Base-by-base conservation (phyloP, 2,888 invertebrate genomes). In the Dendrolimus houi region DNA sequence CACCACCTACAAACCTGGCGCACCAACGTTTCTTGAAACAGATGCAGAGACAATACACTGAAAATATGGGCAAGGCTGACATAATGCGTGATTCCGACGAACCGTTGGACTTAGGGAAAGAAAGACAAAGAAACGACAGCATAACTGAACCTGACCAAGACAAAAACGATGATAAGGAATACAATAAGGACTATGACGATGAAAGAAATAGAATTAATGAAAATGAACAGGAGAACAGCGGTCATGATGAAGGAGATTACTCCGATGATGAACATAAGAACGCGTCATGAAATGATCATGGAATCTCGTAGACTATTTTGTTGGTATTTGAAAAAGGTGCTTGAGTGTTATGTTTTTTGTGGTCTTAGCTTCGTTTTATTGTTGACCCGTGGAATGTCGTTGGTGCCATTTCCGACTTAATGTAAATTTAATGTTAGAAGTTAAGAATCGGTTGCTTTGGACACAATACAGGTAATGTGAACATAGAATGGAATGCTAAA, bases 21-120 rank as follows among this genome's bases (percentile, higher is more conserved):
- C 93, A 93, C 75, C 93, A 93, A 70, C 92, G 93, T 67, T 93
- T 92, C 75, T 76, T 93, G 58, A 93, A 93, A 68, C 93, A 93
- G 75, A 93, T 93, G 92, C 93, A 93, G 72, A 90, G 93, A 55
- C 89, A 91, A 65, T 93, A 93, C 79, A 87, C 92, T 58, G 92
- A 92, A 58, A 87, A 75, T 67, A 90, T 91, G 71, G 85, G 85
- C 69, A 92, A 93, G 64, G 81, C 92, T 9, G 91, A 92, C 75
- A 92, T 92, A 76, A 89, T 90, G 79, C 80, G 92, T 53, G 88
- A 85, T 62, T 67, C 88, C 6, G 93, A 92, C 57, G 92, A 91
- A 63, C 92, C 92, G 13, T 69, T 91, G 17, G 89, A 92, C 69
- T 83, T 93, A 17, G 92, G 92, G 57, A 92, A 92, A 66, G 92